phyloP scores from a whole-genome alignment of 2,797 vertebrate genomes.

The Adelosebastes latens region DNA sequence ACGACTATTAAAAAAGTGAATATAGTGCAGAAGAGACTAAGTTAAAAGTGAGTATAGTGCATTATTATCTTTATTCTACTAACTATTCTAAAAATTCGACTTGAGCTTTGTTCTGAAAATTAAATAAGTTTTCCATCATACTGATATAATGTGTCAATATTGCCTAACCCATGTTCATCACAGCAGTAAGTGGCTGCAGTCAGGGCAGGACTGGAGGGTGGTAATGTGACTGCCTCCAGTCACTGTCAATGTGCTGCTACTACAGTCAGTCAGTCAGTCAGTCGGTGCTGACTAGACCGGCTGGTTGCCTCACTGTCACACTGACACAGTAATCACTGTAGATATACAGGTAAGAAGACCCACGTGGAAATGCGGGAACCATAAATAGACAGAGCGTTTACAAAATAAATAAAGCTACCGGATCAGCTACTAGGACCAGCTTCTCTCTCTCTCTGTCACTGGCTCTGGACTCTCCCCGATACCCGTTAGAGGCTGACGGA shows the following conservation, averaged over 20 bases:
- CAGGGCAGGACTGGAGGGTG: not conserved
- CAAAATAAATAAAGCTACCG: not conserved
- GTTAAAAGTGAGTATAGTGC: too few species aligned
- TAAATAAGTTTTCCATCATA: too few species aligned
- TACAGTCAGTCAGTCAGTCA: not conserved
- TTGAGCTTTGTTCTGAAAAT: not conserved
- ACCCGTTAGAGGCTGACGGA: conserved; percentile 7
- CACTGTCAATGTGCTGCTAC: not conserved
- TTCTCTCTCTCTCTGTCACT: not conserved
- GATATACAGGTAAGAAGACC: not conserved
- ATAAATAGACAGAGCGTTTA: not conserved
- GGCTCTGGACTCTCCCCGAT: not conserved
- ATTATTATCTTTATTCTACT: too few species aligned
- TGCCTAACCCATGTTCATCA: not conserved
- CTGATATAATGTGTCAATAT: not conserved
- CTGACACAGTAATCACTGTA: not conserved
- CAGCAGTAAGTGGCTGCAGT: not conserved
- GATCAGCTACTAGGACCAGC: not conserved
- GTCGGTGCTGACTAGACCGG: not conserved
- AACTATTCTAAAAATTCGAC: too few species aligned
- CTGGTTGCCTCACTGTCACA: not conserved
- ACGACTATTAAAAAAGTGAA: too few species aligned
- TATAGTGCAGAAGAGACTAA: too few species aligned
- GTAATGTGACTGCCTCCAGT: not conserved
- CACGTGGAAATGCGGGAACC: not conserved